Conservation (phyloP, 2,888 invertebrate species). For the Tridacna crocea region DNA sequence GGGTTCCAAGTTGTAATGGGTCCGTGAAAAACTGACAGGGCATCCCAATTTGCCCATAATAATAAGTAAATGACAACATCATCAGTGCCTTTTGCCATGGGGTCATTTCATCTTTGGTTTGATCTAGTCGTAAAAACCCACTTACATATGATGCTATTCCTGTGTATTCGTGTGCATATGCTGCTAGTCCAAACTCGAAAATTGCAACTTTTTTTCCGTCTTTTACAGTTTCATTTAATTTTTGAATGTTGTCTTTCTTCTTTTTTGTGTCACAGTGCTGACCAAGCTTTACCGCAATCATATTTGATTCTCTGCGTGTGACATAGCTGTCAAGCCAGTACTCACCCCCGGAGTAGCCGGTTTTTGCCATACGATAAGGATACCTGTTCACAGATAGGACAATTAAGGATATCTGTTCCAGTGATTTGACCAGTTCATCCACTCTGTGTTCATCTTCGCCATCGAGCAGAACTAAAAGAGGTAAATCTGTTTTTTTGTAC, state of each 20-base stretch:
- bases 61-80: constrained; percentile 60
- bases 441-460: constrained; percentile 64
- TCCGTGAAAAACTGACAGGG: constrained; percentile 61
- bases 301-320: constrained; percentile 50
- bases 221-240: background rate
- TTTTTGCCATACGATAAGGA: constrained; percentile 31
- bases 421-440: background rate
- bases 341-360: background rate
- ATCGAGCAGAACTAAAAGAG: constrained; percentile 60
- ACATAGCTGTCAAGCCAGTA: constrained; percentile 37
- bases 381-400: constrained; percentile 63
- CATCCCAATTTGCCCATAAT: constrained; percentile 62
- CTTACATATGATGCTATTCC: constrained; percentile 61
- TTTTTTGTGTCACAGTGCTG: constrained; percentile 1
- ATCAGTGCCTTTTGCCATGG: constrained; percentile 57
- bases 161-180: constrained; percentile 55
- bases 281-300: background rate
- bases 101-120: constrained; percentile 29
- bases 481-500: constrained; percentile 52
- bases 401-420: constrained; percentile 24
- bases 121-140: constrained; percentile 55
- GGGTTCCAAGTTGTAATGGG: background rate
- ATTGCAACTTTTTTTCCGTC: constrained; percentile 18
- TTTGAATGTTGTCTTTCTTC: background rate
- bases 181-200: constrained; percentile 65